Evolutionary conservation across 2,113 vertebrate genomes (phyloP), one percentile per base, ranked within the genome.

Genomic region (Labeo catla): DNA sequence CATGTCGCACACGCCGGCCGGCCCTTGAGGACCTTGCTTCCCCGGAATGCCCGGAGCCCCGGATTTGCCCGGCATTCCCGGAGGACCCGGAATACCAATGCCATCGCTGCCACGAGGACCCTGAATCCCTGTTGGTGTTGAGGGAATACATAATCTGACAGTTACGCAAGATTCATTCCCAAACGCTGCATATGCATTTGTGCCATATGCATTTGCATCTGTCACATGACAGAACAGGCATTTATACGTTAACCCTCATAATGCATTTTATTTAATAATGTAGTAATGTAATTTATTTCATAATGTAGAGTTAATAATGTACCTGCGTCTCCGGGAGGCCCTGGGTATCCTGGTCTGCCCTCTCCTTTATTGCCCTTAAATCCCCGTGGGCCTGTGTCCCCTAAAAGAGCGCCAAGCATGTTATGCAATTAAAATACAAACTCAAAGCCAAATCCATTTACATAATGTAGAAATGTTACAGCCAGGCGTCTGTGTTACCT

Each of bases 321-420:
- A 96, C 95, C 95, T 91, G 92, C 87, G 83, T 84, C 93, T 81
- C 95, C 95, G 68, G 93, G 91, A 74, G 90, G 90, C 78, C 95
- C 95, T 28, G 93, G 91, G 19, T 92, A 91, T 86, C 95, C 95
- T 19, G 15, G 78, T 49, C 92, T 88, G 81, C 93, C 90, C 82
- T 96, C 95, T 36, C 94, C 95, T 90, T 94, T 95, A 83, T 76
- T 91, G 63, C 95, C 95, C 91, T 95, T 95, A 13, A 92, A 88
- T 8, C 95, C 95, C 87, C 87, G 93, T 23, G 66, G 77, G 83
- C 95, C 95, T 3, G 83, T 89, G 43, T 96, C 94, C 77, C 95
- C 95, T 96, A 47, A 86, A 49, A 88, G 43, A 78, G 68, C 13
- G 49, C 10, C 77, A 81, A 11, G 43, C 43, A 84, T 36, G 57